phyloP scores from a whole-genome alignment of 2,888 invertebrate genomes.

The Napeogenes sylphis region DNA sequence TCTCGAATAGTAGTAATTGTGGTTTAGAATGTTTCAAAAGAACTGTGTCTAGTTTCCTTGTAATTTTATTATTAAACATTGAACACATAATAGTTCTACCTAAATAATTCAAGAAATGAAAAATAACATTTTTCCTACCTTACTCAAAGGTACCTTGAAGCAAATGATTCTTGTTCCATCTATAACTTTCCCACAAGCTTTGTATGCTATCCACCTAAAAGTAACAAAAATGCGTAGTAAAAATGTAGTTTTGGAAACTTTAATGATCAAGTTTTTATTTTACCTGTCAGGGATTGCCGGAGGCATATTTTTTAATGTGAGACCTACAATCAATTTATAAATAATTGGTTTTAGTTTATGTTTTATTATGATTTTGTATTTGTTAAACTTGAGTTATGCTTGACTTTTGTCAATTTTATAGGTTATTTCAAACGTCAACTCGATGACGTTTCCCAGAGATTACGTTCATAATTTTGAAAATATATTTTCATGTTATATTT shows the following conservation, averaged over 20 bases:
- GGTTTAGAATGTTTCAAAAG: too few relatives aligned
- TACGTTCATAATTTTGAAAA: too few relatives aligned
- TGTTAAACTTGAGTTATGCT: too few relatives aligned
- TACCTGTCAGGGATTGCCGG: conserved; percentile 59
- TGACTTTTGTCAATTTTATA: neutral
- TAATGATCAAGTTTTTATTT: conserved; percentile 5
- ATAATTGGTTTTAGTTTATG: conserved; percentile 1
- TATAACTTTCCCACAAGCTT: conserved; percentile 80
- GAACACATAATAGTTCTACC: too few relatives aligned
- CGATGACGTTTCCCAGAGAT: too few relatives aligned
- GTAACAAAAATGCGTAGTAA: conserved; percentile 1
- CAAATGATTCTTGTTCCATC: conserved; percentile 83
- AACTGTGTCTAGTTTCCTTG: too few relatives aligned
- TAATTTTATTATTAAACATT: too few relatives aligned
- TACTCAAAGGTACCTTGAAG: conserved; percentile 83
- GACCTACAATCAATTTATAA: neutral
- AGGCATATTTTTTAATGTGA: conserved; percentile 19
- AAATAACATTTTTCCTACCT: conserved; percentile 44
- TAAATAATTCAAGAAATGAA: too few relatives aligned
- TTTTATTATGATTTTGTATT: neutral
- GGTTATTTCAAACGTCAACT: too few relatives aligned
- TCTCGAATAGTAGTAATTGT: too few relatives aligned
- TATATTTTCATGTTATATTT: too few relatives aligned
- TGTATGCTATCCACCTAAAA: conserved; percentile 81
- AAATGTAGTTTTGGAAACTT: conserved; percentile 2